Conservation (phyloP, 1,140 invertebrate species). For the Pseudomyrmex cubaensis region DNA sequence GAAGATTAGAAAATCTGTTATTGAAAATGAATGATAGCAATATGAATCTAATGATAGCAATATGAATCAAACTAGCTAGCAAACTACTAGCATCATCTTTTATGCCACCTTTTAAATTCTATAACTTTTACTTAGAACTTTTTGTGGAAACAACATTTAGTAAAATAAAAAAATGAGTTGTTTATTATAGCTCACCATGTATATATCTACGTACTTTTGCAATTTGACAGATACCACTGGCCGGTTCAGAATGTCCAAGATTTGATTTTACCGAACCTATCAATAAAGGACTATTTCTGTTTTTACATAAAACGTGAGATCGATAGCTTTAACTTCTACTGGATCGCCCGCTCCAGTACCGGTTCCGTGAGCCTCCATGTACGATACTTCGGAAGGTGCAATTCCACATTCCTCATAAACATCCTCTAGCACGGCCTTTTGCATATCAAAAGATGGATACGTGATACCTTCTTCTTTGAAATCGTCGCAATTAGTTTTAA, state of each 20-base stretch:
- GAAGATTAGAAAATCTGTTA: no score
- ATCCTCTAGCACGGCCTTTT: conserved; percentile 94
- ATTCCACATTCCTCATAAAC: conserved; percentile 94
- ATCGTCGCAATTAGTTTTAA: conserved; percentile 96
- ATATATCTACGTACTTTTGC: conserved; percentile 88
- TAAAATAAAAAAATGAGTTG: no score
- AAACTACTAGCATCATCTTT: no score
- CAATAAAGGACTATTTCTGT: conserved; percentile 91
- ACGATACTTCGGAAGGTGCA: conserved; percentile 92
- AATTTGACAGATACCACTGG: conserved; percentile 95
- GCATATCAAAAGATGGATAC: conserved; percentile 94
- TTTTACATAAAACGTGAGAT: conserved; percentile 95
- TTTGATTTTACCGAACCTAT: conserved; percentile 99
- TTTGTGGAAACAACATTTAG: no score
- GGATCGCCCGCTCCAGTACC: conserved; percentile 97
- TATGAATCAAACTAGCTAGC: no score
- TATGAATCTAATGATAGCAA: no score
- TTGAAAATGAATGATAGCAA: no score
- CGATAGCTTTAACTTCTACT: conserved; percentile 97
- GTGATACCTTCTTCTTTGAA: conserved; percentile 96
- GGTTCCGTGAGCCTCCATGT: conserved; percentile 98
- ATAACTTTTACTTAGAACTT: no score
- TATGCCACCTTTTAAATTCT: no score
- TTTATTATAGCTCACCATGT: no score
- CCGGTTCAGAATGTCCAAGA: conserved; percentile 98